Conservation (phyloP, 37 sponge, comb jelly and placozoan species). For the Cliona cf. orientalis region DNA sequence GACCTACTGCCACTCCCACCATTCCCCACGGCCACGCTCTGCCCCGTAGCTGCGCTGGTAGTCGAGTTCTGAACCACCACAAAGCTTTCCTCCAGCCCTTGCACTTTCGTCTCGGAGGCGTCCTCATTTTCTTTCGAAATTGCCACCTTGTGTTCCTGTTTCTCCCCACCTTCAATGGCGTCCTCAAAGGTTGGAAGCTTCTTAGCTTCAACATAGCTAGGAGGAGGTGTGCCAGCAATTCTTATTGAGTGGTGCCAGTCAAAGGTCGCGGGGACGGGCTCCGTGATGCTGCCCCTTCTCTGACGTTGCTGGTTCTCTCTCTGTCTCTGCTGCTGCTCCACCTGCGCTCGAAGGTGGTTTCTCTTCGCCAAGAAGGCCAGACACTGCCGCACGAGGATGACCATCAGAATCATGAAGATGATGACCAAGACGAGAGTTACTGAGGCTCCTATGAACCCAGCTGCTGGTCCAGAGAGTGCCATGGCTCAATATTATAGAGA, state of each 20-base stretch:
- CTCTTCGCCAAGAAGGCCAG: conserved; percentile 67
- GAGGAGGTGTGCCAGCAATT: conserved; percentile 78
- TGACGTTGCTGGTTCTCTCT: conserved; percentile 12
- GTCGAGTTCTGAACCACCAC: background rate
- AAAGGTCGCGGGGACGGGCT: conserved; percentile 73
- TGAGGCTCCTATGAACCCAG: conserved; percentile 83
- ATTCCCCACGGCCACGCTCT: background rate
- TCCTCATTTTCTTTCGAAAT: background rate
- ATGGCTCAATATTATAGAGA: no score
- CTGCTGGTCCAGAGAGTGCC: conserved; percentile 39
- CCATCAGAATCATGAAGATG: conserved; percentile 77
- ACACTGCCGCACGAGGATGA: conserved; percentile 76
- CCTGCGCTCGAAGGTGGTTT: conserved; percentile 11
- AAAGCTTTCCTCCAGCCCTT: background rate
- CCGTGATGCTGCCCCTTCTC: conserved; percentile 53
- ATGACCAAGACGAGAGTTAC: conserved; percentile 81
- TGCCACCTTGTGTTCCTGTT: no score
- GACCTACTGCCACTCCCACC: background rate
- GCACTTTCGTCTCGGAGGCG: background rate
- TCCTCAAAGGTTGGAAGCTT: conserved; percentile 50
- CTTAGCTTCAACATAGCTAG: conserved; percentile 72
- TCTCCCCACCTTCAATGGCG: background rate
- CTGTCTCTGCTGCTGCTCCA: conserved; percentile 49
- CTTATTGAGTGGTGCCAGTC: conserved; percentile 86
- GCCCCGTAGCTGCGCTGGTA: background rate